Evolutionary conservation across 2,888 invertebrate species (phyloP).

Genomic region (Helicoverpa assulta): DNA sequence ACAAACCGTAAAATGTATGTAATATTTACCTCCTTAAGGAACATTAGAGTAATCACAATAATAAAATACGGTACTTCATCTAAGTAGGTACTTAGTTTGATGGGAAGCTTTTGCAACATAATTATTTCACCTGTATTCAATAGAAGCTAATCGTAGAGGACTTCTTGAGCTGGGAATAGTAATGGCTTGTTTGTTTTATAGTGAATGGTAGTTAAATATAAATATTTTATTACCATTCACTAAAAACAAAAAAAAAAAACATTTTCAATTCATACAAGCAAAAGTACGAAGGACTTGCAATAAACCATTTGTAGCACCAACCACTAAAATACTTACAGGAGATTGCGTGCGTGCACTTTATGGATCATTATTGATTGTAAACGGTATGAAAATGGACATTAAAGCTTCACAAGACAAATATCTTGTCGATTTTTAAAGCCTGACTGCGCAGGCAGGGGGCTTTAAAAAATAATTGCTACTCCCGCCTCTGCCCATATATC

Average conservation of each 20-base stretch:
- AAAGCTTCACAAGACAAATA: slow-evolving; percentile 77
- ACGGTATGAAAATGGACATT: slow-evolving; percentile 75
- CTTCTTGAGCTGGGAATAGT: neutral
- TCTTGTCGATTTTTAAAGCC: slow-evolving; percentile 71
- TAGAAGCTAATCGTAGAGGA: neutral
- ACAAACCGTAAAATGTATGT: too few relatives aligned
- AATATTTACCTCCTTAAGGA: too few relatives aligned
- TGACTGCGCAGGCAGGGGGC: slow-evolving; percentile 70
- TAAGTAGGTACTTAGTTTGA: neutral
- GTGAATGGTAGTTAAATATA: too few relatives aligned
- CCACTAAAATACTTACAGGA: slow-evolving; percentile 60
- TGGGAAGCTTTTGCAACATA: neutral
- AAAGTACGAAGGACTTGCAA: slow-evolving; percentile 22
- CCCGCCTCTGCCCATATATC: slow-evolving; percentile 61
- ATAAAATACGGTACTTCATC: too few relatives aligned
- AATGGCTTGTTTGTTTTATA: too few relatives aligned
- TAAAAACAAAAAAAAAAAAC: slow-evolving; percentile 18
- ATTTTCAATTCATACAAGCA: slow-evolving; percentile 20
- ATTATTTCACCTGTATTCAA: neutral
- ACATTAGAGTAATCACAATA: too few relatives aligned
- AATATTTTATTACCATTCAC: neutral
- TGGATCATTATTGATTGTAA: slow-evolving; percentile 76
- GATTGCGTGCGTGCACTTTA: slow-evolving; percentile 65
- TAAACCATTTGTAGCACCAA: slow-evolving; percentile 51
- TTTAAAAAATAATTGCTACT: slow-evolving; percentile 75